phyloP scores from a whole-genome alignment of 1,140 invertebrate species.

The Drosophila asahinai region DNA sequence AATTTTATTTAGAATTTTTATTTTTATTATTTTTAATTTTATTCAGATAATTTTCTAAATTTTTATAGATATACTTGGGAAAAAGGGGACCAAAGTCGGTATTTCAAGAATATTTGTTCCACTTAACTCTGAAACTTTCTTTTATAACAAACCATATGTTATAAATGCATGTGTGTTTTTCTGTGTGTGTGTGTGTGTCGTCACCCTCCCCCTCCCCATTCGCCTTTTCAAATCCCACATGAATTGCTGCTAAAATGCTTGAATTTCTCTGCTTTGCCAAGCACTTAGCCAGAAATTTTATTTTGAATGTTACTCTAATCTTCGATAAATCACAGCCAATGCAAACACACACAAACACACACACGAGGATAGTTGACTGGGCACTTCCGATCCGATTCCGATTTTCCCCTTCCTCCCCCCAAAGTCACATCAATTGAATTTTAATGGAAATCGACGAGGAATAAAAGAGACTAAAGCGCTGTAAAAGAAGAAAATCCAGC shows the following conservation, averaged over 20 bases:
- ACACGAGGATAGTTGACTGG: conserved; percentile 65
- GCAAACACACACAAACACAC: conserved; percentile 26
- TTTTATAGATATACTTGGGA: too few relatives aligned
- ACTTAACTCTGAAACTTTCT: background rate
- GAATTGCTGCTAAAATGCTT: conserved; percentile 72
- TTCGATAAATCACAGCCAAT: conserved; percentile 71
- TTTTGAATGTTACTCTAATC: conserved; percentile 81
- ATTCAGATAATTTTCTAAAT: too few relatives aligned
- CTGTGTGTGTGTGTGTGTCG: background rate
- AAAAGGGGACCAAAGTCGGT: too few relatives aligned
- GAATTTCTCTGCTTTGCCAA: conserved; percentile 62
- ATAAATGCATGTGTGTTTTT: background rate
- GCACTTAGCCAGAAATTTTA: conserved; percentile 79
- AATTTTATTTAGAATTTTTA: too few relatives aligned
- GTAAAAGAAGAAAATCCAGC: conserved; percentile 61
- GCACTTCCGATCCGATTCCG: conserved; percentile 41
- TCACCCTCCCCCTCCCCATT: conserved; percentile 1
- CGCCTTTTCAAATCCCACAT: conserved; percentile 62
- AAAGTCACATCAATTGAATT: conserved; percentile 78
- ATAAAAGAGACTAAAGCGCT: conserved; percentile 82
- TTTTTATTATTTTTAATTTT: too few relatives aligned
- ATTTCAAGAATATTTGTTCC: background rate
- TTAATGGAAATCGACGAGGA: conserved; percentile 83
- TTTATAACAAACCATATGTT: background rate
- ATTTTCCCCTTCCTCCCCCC: conserved; percentile 7